Evolutionary conservation across 2,113 vertebrate species (phyloP).

Genomic region (Choloepus hoffmanni): DNA sequence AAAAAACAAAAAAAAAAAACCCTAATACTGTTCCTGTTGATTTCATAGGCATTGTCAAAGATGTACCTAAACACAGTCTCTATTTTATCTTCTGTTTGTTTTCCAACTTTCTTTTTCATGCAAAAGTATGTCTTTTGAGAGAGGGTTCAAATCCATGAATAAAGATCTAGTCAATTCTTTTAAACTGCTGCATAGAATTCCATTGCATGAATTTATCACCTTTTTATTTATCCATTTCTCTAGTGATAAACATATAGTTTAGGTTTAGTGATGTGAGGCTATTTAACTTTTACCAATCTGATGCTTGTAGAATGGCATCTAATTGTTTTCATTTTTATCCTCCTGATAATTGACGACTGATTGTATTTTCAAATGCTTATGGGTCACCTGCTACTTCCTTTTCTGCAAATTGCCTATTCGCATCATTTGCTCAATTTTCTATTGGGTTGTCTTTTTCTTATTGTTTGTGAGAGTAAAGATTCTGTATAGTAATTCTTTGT

Average conservation of each 20-base stretch:
- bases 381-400: background rate
- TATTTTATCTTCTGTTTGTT: background rate
- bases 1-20: background rate
- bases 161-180: background rate
- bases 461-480: background rate
- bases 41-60: background rate
- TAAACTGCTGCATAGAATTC: background rate
- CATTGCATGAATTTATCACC: background rate
- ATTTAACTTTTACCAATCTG: background rate
- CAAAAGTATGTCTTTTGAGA: background rate
- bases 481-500: background rate
- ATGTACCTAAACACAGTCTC: background rate
- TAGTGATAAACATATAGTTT: background rate
- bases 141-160: background rate
- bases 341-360: background rate
- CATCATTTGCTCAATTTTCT: background rate
- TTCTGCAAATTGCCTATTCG: background rate
- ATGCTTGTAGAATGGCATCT: background rate
- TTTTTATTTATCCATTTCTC: background rate
- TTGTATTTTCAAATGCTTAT: background rate
- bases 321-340: background rate
- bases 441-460: background rate
- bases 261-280: background rate
- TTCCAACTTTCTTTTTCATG: background rate
- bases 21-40: background rate